Percentiles rank a stretch among this genome's conserved stretches.
phyloP scores from a whole-genome alignment of 2,113 vertebrate genomes.

The Siniperca knerii region DNA sequence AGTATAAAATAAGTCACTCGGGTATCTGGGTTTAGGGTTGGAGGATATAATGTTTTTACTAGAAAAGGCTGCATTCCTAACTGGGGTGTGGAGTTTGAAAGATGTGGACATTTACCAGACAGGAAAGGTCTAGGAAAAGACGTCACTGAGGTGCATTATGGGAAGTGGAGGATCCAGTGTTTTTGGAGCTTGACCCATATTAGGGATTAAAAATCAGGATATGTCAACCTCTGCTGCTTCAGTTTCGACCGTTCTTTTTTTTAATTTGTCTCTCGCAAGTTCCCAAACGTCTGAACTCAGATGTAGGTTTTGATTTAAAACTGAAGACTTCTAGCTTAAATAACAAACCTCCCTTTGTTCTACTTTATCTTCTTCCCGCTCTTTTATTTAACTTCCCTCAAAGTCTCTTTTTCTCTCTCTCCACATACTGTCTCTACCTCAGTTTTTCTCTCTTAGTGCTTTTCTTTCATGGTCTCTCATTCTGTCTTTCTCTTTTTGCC shows the following conservation, averaged over 20 bases:
- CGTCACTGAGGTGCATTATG: neutral
- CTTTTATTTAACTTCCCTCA: neutral
- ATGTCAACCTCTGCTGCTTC: neutral
- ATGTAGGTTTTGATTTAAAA: neutral
- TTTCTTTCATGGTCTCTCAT: neutral
- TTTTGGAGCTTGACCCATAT: neutral
- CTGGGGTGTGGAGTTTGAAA: neutral
- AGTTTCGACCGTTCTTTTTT: neutral
- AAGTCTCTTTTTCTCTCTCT: neutral
- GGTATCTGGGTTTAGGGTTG: neutral
- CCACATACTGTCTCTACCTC: neutral
- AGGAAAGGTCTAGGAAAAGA: neutral
- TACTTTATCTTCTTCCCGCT: neutral
- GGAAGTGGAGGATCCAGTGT: neutral
- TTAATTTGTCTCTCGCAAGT: no score
- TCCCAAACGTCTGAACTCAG: no score
- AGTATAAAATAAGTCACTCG: no score
- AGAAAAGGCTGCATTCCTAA: neutral
- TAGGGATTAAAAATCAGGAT: neutral
- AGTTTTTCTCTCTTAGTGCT: neutral
- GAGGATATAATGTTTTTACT: neutral
- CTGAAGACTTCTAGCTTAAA: neutral
- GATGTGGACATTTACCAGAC: neutral
- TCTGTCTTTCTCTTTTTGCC: constrained; percentile 6
- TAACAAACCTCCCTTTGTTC: neutral